Base-by-base conservation (phyloP, 2,888 invertebrate species). In the Metacarcinus magister region DNA sequence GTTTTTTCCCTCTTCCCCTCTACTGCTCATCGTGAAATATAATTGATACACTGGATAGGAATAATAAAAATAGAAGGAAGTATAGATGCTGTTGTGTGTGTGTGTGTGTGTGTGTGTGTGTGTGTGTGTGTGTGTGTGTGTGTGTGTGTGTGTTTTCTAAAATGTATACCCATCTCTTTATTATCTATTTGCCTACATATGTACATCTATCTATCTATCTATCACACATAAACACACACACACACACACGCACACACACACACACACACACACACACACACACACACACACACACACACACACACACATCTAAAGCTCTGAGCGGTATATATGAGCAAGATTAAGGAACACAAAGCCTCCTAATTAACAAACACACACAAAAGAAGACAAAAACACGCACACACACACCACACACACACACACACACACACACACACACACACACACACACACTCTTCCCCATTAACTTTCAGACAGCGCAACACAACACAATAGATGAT, bases 251-350 rank as follows among this genome's bases (percentile, higher is more conserved):
- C 91, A 91, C 44, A 91, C 44, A 91, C 91, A 91, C 44, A 91
- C 91, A 91, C 91, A 91, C 91, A 90, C 90, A 90, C 90, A 90
- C 90, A 90, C 90, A 90, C 90, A 90, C 90, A 90, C 90, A 90
- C 90, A 90, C 90, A 90, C 90, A 90, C 90, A 90, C 90, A 90
- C 90, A 90, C 90, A 90, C 90, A 90, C 90, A 90, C 90, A 13
- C 82, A 82, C 82, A 13, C 16, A n/a, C n/a, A 43, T 28, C 39
- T 8, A 13, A 39, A 32, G 39, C 1, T n/a, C 10, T 67, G 23
- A n/a, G 67, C 67, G 10, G 16, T 67, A 16, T 2, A 67, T 3
- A 67, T 16, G 60, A 60, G 60, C 60, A 60, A 60, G 60, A 60
- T 67, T 67, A 67, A 19, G 67, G 1, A 67, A n/a, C 54, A 67